Conservation (phyloP, 2,113 vertebrate species). For the Machaerirhynchus nigripectus region DNA sequence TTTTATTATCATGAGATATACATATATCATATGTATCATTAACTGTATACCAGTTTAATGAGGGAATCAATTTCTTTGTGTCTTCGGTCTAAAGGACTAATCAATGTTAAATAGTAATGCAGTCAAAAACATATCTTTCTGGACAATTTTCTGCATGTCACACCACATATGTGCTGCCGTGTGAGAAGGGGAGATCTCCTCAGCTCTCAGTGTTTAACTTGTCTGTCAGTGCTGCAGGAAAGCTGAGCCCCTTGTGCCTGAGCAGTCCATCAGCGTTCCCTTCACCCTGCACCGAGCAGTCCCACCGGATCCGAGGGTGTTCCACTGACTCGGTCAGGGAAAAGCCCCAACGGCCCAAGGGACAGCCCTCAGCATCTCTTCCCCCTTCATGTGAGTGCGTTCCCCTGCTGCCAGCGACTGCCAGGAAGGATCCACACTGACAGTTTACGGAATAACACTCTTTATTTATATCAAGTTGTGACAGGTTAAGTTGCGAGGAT, state of each 20-base stretch:
- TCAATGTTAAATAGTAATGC: not conserved
- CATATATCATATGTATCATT: not conserved
- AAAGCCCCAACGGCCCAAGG: not conserved
- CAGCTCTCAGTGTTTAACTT: not conserved
- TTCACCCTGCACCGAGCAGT: not conserved
- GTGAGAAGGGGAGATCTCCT: not conserved
- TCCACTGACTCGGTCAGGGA: not conserved
- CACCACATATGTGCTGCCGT: not conserved
- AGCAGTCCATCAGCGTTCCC: not conserved
- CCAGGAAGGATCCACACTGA: not conserved
- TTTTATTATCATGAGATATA: not conserved
- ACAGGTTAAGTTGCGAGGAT: not conserved
- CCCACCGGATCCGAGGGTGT: not conserved
- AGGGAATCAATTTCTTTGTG: not conserved
- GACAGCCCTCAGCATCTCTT: not conserved
- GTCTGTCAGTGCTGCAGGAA: not conserved
- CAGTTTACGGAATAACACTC: not conserved
- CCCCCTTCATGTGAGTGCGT: not conserved
- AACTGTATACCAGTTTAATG: not conserved
- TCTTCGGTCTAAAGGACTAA: not conserved
- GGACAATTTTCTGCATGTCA: not conserved
- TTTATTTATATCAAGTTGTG: not conserved
- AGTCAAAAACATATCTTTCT: not conserved
- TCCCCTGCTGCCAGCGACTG: not conserved
- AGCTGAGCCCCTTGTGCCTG: not conserved